Percentiles rank a stretch among this genome's conserved stretches.
These are phyloP conservation scores for Netelia melanura DNA, from an alignment of 2,888 invertebrate genomes.

Conservation along the genomic window DNA sequence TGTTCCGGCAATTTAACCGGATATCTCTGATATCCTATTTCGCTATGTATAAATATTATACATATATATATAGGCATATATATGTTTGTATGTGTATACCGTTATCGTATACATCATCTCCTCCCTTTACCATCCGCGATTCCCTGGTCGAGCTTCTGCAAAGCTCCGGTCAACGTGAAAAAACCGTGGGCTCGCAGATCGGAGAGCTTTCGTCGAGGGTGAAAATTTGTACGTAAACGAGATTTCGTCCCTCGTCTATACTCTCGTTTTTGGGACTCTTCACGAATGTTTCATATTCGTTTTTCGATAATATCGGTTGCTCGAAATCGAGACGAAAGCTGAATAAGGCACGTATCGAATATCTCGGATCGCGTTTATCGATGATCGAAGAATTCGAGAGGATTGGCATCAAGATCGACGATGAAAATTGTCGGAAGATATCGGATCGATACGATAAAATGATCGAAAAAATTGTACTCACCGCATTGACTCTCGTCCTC, in stretches of 20 bases:
- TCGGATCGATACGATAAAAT: background rate
- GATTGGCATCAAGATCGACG: background rate
- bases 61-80: background rate
- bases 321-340: conserved; percentile 43
- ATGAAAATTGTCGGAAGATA: background rate
- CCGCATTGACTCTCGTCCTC: conserved; percentile 87
- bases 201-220: conserved; percentile 56
- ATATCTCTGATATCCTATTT: conserved; percentile 16
- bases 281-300: conserved; percentile 5
- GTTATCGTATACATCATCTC: conserved; percentile 12
- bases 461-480: conserved; percentile 74
- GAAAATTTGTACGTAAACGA: conserved; percentile 45
- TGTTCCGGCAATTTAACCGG: conserved; percentile 26
- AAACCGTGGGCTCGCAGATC: conserved; percentile 56
- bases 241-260: conserved; percentile 18
- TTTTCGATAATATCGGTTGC: background rate
- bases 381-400: background rate
- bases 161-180: conserved; percentile 61
- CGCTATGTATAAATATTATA: conserved; percentile 5
- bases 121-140: conserved; percentile 7
- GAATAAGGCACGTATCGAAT: conserved; percentile 1
- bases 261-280: conserved; percentile 20
- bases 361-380: background rate
- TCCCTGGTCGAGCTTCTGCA: conserved; percentile 5
- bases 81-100: background rate